These are phyloP conservation scores for Channa argus DNA, from an alignment of 2,113 vertebrate species.

Conservation along the genomic window DNA sequence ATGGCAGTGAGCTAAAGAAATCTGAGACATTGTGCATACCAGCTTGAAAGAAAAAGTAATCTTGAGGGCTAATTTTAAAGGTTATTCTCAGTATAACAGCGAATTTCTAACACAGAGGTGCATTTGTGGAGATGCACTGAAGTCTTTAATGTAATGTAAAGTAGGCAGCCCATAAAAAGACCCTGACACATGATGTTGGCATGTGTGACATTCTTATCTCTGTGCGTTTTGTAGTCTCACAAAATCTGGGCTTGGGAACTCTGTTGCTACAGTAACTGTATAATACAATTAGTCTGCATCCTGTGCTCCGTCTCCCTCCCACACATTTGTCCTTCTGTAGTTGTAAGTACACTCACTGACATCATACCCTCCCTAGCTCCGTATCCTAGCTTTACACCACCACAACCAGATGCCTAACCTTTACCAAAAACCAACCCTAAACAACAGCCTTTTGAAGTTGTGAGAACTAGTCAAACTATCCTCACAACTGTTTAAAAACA, in stretches of 20 bases:
- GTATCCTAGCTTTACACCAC: too few relatives aligned
- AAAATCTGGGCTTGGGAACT: neutral
- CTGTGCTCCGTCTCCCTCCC: neutral
- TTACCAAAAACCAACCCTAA: too few relatives aligned
- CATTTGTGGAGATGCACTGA: neutral
- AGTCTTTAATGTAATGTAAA: neutral
- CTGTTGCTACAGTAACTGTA: constrained; percentile 44
- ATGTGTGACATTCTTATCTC: neutral
- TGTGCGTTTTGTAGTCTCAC: neutral
- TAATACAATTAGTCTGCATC: constrained; percentile 20
- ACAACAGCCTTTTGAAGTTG: too few relatives aligned
- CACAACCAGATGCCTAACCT: too few relatives aligned
- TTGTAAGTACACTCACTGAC: too few relatives aligned
- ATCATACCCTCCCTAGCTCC: too few relatives aligned
- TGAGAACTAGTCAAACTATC: too few relatives aligned
- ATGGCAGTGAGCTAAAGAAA: neutral
- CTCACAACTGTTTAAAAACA: too few relatives aligned
- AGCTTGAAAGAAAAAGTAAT: neutral
- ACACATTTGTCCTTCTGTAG: neutral
- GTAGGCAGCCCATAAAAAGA: too few relatives aligned
- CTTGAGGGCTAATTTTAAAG: neutral
- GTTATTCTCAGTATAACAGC: neutral
- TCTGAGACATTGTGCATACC: neutral
- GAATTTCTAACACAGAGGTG: neutral
- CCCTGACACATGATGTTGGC: neutral